Base-by-base conservation (phyloP, 64 coral and sea anemone genomes). In the Catalaphyllia jardinei region DNA sequence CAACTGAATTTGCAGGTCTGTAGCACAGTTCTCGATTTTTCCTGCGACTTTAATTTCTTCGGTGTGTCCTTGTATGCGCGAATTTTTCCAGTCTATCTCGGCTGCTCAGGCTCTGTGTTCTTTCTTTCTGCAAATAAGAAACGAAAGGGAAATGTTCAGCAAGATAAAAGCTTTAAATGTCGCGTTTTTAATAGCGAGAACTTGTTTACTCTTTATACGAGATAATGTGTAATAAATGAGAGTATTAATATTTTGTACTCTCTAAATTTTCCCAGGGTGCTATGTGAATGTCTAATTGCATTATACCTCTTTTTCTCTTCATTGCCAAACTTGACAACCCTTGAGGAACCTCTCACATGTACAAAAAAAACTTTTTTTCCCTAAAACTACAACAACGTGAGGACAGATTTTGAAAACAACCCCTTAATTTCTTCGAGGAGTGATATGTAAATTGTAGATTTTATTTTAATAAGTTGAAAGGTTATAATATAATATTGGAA, bases 401-500 rank as follows among this genome's bases (percentile, higher is more conserved):
- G 63, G 28, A 69, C 20, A 71, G 63, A 85, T 63, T 51, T 29
- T n/a, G 20, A 28, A 52, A 71, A 71, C 63, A 85, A 27, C 11
- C 31, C 63, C 54, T 46, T 71, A 63, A 67, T 85, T 71, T 64
- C 67, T 63, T 67, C n/a, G 19, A 67, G 62, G 33, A 85, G 81
- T 51, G 81, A 85, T 85, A 85, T 85, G 81, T 85, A 85, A 85
- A 85, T 85, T 85, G 81, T 50, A 64, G 62, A 85, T 85, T 84
- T 89, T 89, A 54, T 93, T 88, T 93, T 88, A 93, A 88, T 82
- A 85, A 89, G 55, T 74, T 93, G 78, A 93, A 89, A 89, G 79
- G 71, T 67, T 67, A n/a, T 72, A 71, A 85, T 82, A 77, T 67
- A 77, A 89, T 75, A 71, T 80, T 76, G 79, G 79, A 93, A 93